Evolutionary conservation across 2,888 invertebrate genomes (phyloP).

Genomic region (Dicyrtoma fusca): DNA sequence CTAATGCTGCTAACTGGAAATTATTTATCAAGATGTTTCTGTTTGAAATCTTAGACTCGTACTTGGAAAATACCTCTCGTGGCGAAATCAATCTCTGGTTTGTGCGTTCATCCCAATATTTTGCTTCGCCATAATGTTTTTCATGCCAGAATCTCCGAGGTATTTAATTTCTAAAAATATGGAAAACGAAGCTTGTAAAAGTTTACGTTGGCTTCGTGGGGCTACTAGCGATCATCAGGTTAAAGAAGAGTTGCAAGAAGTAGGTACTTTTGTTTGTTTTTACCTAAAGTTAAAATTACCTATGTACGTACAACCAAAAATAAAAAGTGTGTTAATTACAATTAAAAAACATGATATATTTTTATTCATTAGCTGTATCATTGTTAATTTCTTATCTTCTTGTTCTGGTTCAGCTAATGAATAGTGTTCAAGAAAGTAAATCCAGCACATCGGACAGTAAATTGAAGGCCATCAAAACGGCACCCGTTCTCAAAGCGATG

Average conservation of each 20-base stretch:
- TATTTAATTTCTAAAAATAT: constrained; percentile 68
- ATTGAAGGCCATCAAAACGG: not conserved
- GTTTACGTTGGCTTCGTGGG: constrained; percentile 76
- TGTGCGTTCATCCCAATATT: constrained; percentile 71
- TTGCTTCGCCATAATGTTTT: constrained; percentile 73
- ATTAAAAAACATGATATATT: not conserved
- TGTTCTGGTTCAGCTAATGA: constrained; percentile 28
- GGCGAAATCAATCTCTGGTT: constrained; percentile 68
- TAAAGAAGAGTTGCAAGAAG: constrained; percentile 47
- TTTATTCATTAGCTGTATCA: not conserved
- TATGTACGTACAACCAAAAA: not conserved
- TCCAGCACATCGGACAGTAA: not conserved
- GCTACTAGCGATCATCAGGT: constrained; percentile 58
- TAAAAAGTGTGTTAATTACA: not conserved
- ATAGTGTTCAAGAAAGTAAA: no score
- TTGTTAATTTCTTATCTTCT: not conserved
- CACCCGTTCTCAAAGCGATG: not conserved
- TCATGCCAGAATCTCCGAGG: constrained; percentile 77
- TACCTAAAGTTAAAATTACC: no score
- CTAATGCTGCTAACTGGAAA: no score
- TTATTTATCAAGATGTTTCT: no score
- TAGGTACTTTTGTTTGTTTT: no score
- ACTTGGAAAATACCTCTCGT: constrained; percentile 70
- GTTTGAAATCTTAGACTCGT: constrained; percentile 40
- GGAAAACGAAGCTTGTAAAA: constrained; percentile 68